Conservation (phyloP, 2,888 invertebrate genomes). For the Allygus modestus region DNA sequence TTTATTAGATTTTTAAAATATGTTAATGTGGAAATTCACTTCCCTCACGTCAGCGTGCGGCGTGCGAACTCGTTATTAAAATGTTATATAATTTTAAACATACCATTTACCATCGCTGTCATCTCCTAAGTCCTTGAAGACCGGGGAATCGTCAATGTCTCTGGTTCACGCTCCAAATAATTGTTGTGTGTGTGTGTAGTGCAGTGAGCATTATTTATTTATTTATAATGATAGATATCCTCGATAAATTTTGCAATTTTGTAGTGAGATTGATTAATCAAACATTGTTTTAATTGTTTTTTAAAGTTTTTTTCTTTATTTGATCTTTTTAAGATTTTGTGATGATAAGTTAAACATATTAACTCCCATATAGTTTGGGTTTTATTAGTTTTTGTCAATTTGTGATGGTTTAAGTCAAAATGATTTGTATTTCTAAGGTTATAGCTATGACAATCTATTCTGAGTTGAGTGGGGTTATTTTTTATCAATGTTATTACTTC, state of each 20-base stretch:
- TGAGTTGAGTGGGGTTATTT: background rate
- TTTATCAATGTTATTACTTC: background rate
- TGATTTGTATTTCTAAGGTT: background rate
- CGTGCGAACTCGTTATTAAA: too few species aligned
- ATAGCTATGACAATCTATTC: background rate
- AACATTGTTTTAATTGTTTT: background rate
- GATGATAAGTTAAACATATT: background rate
- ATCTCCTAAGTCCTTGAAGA: too few species aligned
- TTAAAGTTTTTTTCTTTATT: background rate
- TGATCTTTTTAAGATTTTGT: background rate
- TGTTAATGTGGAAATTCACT: too few species aligned
- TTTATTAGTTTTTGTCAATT: background rate
- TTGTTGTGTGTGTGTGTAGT: too few species aligned
- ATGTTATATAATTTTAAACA: too few species aligned
- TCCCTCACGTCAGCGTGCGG: too few species aligned
- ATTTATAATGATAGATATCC: too few species aligned
- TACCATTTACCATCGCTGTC: too few species aligned
- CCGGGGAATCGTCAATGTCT: too few species aligned
- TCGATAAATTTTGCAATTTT: background rate
- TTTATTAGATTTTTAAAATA: too few species aligned
- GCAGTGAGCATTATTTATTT: slow-evolving; percentile 9
- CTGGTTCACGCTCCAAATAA: too few species aligned
- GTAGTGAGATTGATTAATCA: background rate
- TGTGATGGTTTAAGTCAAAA: background rate
- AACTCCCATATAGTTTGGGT: background rate